Conservation (phyloP, 2,113 vertebrate species). For the Brienomyrus brachyistius region DNA sequence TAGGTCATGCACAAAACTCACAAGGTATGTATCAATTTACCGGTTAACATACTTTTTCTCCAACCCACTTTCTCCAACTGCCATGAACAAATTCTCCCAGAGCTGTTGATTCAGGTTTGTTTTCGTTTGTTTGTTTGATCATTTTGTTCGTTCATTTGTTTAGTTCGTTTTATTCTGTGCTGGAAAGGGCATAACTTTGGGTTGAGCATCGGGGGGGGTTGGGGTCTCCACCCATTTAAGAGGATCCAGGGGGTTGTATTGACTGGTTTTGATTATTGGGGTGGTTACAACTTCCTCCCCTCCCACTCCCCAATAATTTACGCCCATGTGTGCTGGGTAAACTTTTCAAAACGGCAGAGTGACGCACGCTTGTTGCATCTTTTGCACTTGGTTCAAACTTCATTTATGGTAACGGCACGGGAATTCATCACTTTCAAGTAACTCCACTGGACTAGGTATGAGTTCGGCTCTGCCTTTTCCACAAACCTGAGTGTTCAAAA, state of each 20-base stretch:
- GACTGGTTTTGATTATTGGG: background rate
- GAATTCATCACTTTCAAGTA: conserved; percentile 26
- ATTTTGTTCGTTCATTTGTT: background rate
- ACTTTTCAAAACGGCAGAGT: background rate
- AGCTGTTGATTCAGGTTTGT: background rate
- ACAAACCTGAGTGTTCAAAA: conserved; percentile 40
- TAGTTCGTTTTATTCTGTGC: background rate
- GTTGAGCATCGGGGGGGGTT: background rate
- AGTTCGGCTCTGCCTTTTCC: conserved; percentile 43
- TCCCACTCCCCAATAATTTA: background rate
- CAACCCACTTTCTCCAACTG: background rate
- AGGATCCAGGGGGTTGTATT: background rate
- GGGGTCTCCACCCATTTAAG: background rate
- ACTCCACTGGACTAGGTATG: conserved; percentile 5
- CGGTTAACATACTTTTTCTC: background rate
- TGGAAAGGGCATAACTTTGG: background rate
- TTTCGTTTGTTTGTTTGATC: background rate
- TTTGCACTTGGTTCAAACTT: background rate
- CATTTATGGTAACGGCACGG: conserved; percentile 24
- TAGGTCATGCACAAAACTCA: background rate
- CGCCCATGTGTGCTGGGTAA: background rate
- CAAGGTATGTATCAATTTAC: background rate
- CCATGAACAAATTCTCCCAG: background rate
- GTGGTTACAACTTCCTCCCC: too few relatives aligned
- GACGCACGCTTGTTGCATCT: background rate